Percentiles rank a stretch among this genome's conserved stretches.
Conservation (phyloP, 53 echinoderm and acorn worm genomes). For the Arbacia lixula region DNA sequence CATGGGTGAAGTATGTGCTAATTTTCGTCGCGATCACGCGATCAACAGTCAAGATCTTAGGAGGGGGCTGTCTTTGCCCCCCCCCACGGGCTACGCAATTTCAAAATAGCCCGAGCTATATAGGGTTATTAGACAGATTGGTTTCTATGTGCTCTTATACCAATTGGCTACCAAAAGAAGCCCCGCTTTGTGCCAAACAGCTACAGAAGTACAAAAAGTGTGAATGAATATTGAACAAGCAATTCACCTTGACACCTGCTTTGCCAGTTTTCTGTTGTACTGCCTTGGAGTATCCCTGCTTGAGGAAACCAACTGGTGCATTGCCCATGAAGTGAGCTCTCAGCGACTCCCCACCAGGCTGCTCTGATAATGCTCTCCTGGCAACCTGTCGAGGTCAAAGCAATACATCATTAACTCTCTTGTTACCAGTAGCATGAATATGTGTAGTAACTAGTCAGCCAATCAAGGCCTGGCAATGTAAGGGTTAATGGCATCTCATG, state of each 20-base stretch:
- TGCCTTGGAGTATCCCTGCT: constrained; percentile 80
- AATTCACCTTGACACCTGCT: constrained; percentile 85
- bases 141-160: background rate
- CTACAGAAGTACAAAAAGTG: background rate
- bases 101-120: too few relatives aligned
- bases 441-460: too few relatives aligned
- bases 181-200: background rate
- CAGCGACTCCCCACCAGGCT: constrained; percentile 43
- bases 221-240: background rate
- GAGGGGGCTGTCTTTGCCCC: too few relatives aligned
- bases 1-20: too few relatives aligned
- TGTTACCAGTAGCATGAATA: too few relatives aligned
- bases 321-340: constrained; percentile 78
- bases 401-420: too few relatives aligned
- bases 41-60: too few relatives aligned
- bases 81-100: too few relatives aligned
- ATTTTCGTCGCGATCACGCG: too few relatives aligned
- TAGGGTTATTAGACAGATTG: too few relatives aligned
- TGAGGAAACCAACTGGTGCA: constrained; percentile 89
- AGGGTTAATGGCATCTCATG: too few relatives aligned
- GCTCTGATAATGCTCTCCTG: constrained; percentile 62
- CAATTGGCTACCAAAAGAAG: background rate
- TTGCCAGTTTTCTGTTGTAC: constrained; percentile 56
- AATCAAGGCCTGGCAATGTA: too few relatives aligned
- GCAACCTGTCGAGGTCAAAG: constrained; percentile 74